phyloP scores from a whole-genome alignment of 2,113 vertebrate genomes.

The Ciconia boyciana region DNA sequence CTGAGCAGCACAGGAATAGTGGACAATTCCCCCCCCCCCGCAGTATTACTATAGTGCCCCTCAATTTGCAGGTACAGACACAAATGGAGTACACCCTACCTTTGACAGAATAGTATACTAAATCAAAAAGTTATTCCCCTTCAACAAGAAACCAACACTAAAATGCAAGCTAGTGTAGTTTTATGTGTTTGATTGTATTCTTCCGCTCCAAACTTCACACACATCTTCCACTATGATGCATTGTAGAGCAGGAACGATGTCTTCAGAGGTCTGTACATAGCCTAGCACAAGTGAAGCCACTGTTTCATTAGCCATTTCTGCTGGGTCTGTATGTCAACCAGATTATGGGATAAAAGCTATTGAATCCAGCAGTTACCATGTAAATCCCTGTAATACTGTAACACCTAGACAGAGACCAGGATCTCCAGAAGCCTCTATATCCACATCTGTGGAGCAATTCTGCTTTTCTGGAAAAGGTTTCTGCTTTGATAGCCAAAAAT shows the following conservation, averaged over 20 bases:
- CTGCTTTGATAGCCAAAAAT: not conserved
- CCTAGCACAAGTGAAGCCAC: not conserved
- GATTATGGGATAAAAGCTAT: not conserved
- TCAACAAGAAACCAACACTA: not conserved
- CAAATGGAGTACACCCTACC: not conserved
- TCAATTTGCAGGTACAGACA: not conserved
- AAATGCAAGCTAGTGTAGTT: not conserved
- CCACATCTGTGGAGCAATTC: not conserved
- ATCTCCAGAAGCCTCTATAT: not conserved
- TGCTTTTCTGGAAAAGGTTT: not conserved
- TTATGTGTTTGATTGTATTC: not conserved
- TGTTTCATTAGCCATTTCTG: not conserved
- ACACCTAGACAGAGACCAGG: not conserved
- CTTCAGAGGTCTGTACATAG: not conserved
- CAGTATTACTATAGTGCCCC: not conserved
- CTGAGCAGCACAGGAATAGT: not conserved
- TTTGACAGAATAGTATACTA: not conserved
- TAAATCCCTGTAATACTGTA: not conserved
- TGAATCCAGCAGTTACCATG: not conserved
- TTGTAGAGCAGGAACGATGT: rapidly evolving
- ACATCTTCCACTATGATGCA: not conserved
- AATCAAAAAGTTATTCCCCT: not conserved
- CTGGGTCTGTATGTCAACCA: not conserved
- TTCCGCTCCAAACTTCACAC: not conserved
- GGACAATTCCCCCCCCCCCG: not conserved